A percentile compares a stretch with the other conserved stretches of the same genome.
Evolutionary conservation across 2,797 vertebrate genomes (phyloP).

Genomic region (Hemitrygon akajei): DNA sequence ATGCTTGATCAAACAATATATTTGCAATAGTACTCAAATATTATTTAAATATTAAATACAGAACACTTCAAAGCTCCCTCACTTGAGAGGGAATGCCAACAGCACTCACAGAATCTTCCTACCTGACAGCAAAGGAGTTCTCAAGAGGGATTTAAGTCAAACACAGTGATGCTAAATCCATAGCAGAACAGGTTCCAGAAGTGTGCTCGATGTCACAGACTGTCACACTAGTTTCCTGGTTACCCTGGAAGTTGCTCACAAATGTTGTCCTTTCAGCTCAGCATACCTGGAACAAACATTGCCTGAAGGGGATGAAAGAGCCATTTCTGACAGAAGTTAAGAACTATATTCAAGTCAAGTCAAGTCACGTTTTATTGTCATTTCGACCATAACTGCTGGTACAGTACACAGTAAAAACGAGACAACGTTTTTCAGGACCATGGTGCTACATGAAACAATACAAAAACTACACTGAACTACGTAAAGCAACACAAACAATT

Average conservation of each 20-base stretch:
- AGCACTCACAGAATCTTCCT: conserved; percentile 20
- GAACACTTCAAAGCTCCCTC: not conserved
- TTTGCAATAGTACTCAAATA: no score
- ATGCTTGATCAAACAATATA: no score
- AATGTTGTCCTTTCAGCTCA: conserved; percentile 27
- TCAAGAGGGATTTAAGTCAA: conserved; percentile 37
- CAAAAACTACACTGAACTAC: no score
- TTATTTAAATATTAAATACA: no score
- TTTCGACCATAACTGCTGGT: no score
- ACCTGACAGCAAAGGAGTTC: conserved; percentile 21
- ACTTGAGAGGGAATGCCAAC: not conserved
- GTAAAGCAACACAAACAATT: no score
- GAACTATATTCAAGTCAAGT: no score
- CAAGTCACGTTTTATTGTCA: no score
- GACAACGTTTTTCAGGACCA: no score
- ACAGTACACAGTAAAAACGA: no score
- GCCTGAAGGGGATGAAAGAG: conserved; percentile 19
- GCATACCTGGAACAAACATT: conserved; percentile 2
- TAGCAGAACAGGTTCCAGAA: conserved; percentile 34
- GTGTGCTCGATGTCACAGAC: conserved; percentile 33
- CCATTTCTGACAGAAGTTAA: conserved; percentile 1
- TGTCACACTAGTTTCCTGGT: not conserved
- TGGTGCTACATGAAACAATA: no score
- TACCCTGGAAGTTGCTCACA: not conserved
- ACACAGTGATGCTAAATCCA: conserved; percentile 29